Evolutionary conservation across 1,140 invertebrate genomes (phyloP).

Genomic region (Drosophila busckii): DNA sequence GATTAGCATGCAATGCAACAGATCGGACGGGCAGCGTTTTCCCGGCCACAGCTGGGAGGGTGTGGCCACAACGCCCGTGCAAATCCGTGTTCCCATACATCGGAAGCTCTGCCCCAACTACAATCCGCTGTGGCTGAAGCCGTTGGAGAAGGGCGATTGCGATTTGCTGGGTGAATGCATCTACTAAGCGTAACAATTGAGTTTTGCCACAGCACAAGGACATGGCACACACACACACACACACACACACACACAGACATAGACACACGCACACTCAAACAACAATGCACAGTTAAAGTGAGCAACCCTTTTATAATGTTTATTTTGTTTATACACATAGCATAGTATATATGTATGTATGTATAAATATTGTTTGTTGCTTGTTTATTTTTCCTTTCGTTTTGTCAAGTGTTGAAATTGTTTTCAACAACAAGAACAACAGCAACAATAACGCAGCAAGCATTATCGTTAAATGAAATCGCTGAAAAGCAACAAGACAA

Average conservation of each 20-base stretch:
- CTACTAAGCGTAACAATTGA: constrained; percentile 70
- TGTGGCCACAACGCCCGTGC: constrained; percentile 62
- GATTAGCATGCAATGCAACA: constrained; percentile 97
- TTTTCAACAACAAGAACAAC: constrained; percentile 16
- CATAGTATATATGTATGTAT: too few species aligned
- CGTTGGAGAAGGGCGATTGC: constrained; percentile 73
- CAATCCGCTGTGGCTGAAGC: constrained; percentile 77
- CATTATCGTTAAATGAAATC: constrained; percentile 11
- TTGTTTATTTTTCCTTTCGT: background rate
- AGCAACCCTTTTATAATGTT: background rate
- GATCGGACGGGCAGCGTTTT: constrained; percentile 91
- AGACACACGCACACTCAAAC: background rate
- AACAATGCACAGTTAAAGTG: background rate
- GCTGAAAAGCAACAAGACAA: constrained; percentile 12
- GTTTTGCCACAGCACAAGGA: constrained; percentile 6
- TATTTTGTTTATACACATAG: too few species aligned
- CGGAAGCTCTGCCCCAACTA: constrained; percentile 77
- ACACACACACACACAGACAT: constrained; percentile 2
- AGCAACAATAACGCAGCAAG: too few species aligned
- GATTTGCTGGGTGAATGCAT: constrained; percentile 78
- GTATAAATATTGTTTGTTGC: background rate
- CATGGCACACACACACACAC: constrained; percentile 15
- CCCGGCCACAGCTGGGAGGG: constrained; percentile 70
- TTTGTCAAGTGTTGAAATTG: constrained; percentile 7
- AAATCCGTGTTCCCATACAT: constrained; percentile 75